Evolutionary conservation across 1,140 invertebrate genomes (phyloP).

Genomic region (Latrodectus geometricus): DNA sequence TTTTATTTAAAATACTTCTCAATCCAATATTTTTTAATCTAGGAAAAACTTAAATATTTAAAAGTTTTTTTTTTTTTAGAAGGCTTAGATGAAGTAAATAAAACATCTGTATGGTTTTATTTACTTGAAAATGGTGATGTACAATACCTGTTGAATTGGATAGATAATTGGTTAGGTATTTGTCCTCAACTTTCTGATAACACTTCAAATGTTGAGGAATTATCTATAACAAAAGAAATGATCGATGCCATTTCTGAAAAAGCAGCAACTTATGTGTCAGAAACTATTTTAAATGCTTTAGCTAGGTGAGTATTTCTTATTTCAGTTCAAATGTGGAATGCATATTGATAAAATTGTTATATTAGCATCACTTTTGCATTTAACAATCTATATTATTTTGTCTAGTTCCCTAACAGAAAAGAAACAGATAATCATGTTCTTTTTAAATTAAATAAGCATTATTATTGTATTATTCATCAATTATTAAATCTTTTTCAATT

Average conservation of each 20-base stretch:
- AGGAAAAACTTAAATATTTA: too few relatives aligned
- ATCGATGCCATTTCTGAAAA: constrained; percentile 29
- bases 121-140: constrained; percentile 50
- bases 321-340: too few relatives aligned
- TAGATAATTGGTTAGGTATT: constrained; percentile 33
- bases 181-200: constrained; percentile 4
- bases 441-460: too few relatives aligned
- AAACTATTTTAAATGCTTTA: constrained; percentile 39
- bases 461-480: too few relatives aligned
- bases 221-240: constrained; percentile 44
- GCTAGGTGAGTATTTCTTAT: constrained; percentile 17
- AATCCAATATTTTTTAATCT: too few relatives aligned
- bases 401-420: too few relatives aligned
- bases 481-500: too few relatives aligned
- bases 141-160: constrained; percentile 38
- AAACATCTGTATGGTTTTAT: constrained; percentile 41
- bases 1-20: too few relatives aligned
- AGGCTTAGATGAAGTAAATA: neutral
- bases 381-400: too few relatives aligned
- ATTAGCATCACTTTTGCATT: too few relatives aligned
- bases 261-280: constrained; percentile 29
- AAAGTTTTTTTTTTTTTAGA: neutral
- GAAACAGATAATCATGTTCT: too few relatives aligned
- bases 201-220: constrained; percentile 12
- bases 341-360: too few relatives aligned